Base-by-base conservation (phyloP, 2,888 invertebrate species). In the Pristionchus entomophagus region DNA sequence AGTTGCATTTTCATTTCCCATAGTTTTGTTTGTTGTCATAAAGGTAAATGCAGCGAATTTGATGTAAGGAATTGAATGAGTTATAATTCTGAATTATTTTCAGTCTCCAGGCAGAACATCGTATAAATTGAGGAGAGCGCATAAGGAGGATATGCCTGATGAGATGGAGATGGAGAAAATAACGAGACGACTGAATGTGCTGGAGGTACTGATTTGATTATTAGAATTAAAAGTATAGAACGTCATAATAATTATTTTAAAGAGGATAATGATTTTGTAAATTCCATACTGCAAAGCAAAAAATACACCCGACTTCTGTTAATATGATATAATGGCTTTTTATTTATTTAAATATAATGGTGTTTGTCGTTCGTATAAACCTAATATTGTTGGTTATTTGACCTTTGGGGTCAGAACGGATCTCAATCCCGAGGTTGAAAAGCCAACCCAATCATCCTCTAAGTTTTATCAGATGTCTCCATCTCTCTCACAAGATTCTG, bases 101-200 rank as follows among this genome's bases (percentile, higher is more conserved):
- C 22, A 81, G 81, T 81, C 81, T 56, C 56, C 81, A 8, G 81
- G 81, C 22, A 53, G 81, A 38, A 41, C 81, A n/a, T 35, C 81
- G 26, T 81, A 81, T 12, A 32, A 32, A 32, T 17, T 29, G 38
- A 81, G 35, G 56, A 56, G 35, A 45, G 32, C 81, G 19, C 38
- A 81, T 17, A 38, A 53, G 53, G 56, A 38, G 45, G 77, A 77
- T 12, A 45, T 29, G n/a, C n/a, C n/a, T n/a, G n/a, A n/a, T 35
- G 41, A 56, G 8, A n/a, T 45, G 19, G 56, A 53, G 14, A 49
- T 41, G n/a, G 51, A 45, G 8, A n/a, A 12, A n/a, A 45, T 51
- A 5, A 29, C 29, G 6, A 78, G 14, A 17, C 32, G 49, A 14
- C 45, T 49, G 78, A n/a, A 78, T 19, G 78, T 78, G 0, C n/a